These are phyloP conservation scores for Strix aluco DNA, from an alignment of 2,113 vertebrate genomes.

Conservation along the genomic window DNA sequence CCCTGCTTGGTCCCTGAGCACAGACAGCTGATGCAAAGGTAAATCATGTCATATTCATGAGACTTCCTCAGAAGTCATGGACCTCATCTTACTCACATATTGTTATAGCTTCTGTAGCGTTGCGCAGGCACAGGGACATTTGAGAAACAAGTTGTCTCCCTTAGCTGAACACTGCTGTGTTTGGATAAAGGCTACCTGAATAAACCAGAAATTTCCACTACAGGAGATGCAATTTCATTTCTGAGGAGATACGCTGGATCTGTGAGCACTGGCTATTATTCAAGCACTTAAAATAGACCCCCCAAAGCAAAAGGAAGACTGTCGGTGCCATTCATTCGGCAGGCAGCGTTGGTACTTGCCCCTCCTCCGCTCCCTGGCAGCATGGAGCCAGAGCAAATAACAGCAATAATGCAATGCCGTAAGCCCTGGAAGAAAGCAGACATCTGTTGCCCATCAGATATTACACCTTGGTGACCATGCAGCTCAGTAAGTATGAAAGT, in stretches of 20 bases:
- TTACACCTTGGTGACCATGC: slow-evolving; percentile 55
- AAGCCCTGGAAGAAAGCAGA: slow-evolving; percentile 27
- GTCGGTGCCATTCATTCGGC: background rate
- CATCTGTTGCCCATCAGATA: slow-evolving; percentile 64
- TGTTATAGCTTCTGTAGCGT: background rate
- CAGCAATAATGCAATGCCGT: background rate
- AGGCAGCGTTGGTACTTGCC: background rate
- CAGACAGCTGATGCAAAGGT: background rate
- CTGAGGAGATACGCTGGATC: background rate
- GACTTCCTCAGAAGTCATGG: background rate
- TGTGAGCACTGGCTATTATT: background rate
- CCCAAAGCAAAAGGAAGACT: background rate
- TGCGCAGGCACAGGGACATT: background rate
- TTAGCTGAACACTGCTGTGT: background rate
- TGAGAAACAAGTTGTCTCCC: background rate
- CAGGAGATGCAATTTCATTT: background rate
- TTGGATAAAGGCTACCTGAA: background rate
- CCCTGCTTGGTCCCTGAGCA: background rate
- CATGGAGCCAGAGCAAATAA: slow-evolving; percentile 40
- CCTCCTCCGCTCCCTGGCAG: slow-evolving; percentile 1
- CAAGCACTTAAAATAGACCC: background rate
- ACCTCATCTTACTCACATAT: background rate
- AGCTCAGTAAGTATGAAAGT: slow-evolving; percentile 56
- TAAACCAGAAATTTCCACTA: background rate
- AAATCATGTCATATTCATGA: background rate